These are phyloP conservation scores for Acomys russatus DNA, from an alignment of 2,797 vertebrate genomes.

Conservation along the genomic window DNA sequence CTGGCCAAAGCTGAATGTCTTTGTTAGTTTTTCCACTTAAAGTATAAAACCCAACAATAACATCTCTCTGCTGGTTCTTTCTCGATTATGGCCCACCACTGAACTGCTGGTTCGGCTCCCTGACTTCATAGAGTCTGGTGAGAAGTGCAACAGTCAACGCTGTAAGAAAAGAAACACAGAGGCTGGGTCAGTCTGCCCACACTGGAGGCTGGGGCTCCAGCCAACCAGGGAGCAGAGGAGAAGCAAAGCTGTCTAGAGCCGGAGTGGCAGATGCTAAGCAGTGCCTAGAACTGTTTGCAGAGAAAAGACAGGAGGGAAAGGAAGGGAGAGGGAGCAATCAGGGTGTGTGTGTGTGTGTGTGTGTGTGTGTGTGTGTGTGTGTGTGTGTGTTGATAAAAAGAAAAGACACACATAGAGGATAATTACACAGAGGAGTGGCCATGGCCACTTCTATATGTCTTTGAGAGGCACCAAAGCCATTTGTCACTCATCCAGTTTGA, in stretches of 20 bases:
- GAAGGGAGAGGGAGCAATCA: not conserved
- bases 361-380: no score
- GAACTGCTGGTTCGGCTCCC: not conserved
- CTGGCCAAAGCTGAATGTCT: not conserved
- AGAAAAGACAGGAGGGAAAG: not conserved
- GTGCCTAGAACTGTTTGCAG: not conserved
- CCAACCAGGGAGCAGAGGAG: not conserved
- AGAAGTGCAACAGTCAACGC: not conserved
- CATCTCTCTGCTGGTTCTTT: not conserved
- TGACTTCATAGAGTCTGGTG: not conserved
- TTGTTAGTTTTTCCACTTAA: not conserved
- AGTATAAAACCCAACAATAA: not conserved
- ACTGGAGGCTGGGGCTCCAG: not conserved
- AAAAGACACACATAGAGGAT: not conserved
- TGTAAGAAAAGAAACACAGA: not conserved
- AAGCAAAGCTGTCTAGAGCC: not conserved
- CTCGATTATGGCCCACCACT: not conserved
- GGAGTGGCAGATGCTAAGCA: constrained; percentile 2
- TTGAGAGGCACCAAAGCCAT: not conserved
- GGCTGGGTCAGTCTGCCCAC: not conserved
- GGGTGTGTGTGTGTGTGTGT: no score
- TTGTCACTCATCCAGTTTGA: constrained; percentile 52
- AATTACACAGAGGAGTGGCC: not conserved
- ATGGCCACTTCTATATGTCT: not conserved
- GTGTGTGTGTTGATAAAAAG: not conserved